These are phyloP conservation scores for Trididemnum clinides DNA, from an alignment of 23 tunicate species.

Conservation along the genomic window DNA sequence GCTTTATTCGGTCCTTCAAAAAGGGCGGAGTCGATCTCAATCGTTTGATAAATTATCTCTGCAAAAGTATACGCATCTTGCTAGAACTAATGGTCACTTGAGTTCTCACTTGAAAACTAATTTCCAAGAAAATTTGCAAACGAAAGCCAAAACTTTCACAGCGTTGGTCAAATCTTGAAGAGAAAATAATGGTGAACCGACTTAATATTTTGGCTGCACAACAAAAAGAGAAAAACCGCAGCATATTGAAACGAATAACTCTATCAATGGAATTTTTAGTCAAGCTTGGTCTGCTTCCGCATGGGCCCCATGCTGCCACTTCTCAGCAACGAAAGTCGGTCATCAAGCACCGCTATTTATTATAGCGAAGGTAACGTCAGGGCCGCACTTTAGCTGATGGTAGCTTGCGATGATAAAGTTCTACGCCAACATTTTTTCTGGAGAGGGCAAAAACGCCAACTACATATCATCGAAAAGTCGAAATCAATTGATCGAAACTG, in stretches of 20 bases:
- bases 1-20: too few species aligned
- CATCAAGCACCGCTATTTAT: not conserved
- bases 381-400: not conserved
- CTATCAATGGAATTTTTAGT: not conserved
- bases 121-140: too few species aligned
- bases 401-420: not conserved
- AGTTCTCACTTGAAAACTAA: not conserved
- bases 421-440: not conserved
- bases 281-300: not conserved
- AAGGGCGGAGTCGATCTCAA: too few species aligned
- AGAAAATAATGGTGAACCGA: not conserved
- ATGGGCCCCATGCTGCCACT: not conserved
- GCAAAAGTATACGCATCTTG: too few species aligned
- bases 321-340: not conserved
- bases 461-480: not conserved
- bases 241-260: constrained; percentile 3
- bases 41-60: too few species aligned
- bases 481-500: not conserved
- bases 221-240: not conserved
- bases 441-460: too few species aligned
- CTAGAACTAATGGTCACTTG: too few species aligned
- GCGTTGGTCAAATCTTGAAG: not conserved
- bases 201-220: not conserved
- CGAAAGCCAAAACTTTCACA: not conserved
- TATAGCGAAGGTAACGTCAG: not conserved